Base-by-base conservation (phyloP, 2,888 invertebrate genomes). In the Andrena dorsata region DNA sequence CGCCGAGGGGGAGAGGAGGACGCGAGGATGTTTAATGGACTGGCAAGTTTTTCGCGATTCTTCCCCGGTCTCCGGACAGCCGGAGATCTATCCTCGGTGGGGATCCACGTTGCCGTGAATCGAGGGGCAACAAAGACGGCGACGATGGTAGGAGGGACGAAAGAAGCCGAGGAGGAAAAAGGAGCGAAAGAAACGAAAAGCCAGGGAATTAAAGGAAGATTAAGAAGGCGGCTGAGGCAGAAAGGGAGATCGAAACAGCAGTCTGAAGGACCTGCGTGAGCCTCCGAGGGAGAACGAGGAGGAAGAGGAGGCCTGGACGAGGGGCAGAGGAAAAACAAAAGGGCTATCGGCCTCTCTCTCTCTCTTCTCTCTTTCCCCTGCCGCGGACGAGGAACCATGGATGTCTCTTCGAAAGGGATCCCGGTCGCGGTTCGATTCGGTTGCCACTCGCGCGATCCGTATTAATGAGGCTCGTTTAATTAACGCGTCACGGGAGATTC, bases 121-220 rank as follows among this genome's bases (percentile, higher is more conserved):
- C 76, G 72, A 47, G 63, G 69, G 47, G 76, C 78, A 79, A 78
- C 82, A 83, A 86, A 79, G 76, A 75, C 41, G 76, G 72, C 23
- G 68, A 86, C 89, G 87, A 77, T 81, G 82, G 80, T 86, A 81
- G 28, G 88, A 89, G 89, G 90, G 89, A 87, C 87, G 87, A 89
- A 88, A 84, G 90, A 87, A 81, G 85, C 77, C 68, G 26, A 53
- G 79, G 79, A 72, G 74, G 82, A 88, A 90, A 89, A 87, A 85
- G 78, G 80, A 87, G 66, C 32, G 69, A 83, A 83, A 85, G 81
- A 80, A 87, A 84, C 79, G 82, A 82, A 84, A 77, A 83, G 90
- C 86, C 86, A 83, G 86, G 87, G 91, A 92, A 92, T 93, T 92
- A 91, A 92, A 91, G 92, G 90, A 89, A 91, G 92, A 92, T 92